A percentile compares a stretch with the other conserved stretches of the same genome.
These are phyloP conservation scores for Scaptomyza polygonia DNA, from an alignment of 2,888 invertebrate genomes.

Conservation along the genomic window DNA sequence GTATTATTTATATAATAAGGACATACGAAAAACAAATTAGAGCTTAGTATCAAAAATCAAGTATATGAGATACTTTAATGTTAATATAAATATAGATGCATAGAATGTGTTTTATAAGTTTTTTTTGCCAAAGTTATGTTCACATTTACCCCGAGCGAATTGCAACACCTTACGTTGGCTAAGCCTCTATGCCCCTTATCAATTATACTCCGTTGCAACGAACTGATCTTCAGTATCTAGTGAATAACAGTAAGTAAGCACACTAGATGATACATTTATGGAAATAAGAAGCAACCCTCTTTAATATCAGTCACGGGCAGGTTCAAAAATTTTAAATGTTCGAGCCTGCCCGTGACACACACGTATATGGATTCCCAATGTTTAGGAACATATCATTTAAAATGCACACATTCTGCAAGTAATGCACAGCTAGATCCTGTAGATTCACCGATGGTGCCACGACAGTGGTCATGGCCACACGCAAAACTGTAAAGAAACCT, in stretches of 20 bases:
- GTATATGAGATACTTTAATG: not conserved
- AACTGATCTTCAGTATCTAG: not conserved
- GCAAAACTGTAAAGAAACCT: not conserved
- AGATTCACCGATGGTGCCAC: not conserved
- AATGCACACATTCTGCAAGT: not conserved
- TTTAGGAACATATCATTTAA: not conserved
- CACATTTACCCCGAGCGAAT: not conserved
- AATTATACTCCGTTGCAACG: not conserved
- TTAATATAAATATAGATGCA: not conserved
- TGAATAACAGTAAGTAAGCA: not conserved
- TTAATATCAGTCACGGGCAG: not conserved
- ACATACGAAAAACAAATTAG: not conserved
- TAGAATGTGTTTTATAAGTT: slow-evolving; percentile 2
- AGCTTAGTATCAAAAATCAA: slow-evolving; percentile 1
- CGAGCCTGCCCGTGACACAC: slow-evolving; percentile 3
- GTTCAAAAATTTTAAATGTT: not conserved
- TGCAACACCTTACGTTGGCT: not conserved
- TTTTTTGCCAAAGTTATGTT: not conserved
- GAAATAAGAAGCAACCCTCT: not conserved
- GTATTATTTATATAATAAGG: slow-evolving; percentile 1
- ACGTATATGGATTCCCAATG: not conserved
- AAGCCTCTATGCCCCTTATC: not conserved
- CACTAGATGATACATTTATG: not conserved
- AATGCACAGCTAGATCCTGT: not conserved
- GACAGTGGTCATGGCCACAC: not conserved